A percentile compares a stretch with the other conserved stretches of the same genome.
These are phyloP conservation scores for Emydoidea blandingii DNA, from an alignment of 2,797 vertebrate species.

Conservation along the genomic window DNA sequence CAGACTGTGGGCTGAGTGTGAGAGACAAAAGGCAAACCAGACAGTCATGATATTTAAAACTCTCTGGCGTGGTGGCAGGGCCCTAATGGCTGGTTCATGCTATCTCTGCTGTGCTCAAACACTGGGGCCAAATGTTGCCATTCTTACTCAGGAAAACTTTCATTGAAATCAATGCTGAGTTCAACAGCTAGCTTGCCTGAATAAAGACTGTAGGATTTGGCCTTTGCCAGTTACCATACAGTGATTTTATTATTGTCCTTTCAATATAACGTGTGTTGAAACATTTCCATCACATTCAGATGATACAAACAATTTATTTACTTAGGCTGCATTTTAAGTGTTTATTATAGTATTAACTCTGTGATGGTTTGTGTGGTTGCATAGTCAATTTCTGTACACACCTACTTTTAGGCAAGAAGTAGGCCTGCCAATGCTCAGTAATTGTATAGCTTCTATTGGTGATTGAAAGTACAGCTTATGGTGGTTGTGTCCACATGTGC, in stretches of 20 bases:
- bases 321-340: neutral
- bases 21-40: neutral
- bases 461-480: neutral
- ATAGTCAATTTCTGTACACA: neutral
- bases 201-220: neutral
- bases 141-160: neutral
- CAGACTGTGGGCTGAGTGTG: neutral
- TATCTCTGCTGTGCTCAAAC: neutral
- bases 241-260: neutral
- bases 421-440: conserved; percentile 4
- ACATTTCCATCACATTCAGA: neutral
- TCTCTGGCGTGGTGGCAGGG: neutral
- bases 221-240: neutral
- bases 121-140: neutral
- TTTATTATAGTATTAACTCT: neutral
- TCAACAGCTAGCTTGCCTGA: neutral
- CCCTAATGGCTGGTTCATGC: neutral
- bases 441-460: neutral
- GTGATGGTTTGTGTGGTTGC: neutral
- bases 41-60: neutral
- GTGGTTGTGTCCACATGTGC: neutral
- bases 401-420: neutral
- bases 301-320: neutral
- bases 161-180: neutral
- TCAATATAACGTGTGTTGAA: neutral